Evolutionary conservation across 2,888 invertebrate species (phyloP).

Genomic region (Leptarthrus brevirostris): DNA sequence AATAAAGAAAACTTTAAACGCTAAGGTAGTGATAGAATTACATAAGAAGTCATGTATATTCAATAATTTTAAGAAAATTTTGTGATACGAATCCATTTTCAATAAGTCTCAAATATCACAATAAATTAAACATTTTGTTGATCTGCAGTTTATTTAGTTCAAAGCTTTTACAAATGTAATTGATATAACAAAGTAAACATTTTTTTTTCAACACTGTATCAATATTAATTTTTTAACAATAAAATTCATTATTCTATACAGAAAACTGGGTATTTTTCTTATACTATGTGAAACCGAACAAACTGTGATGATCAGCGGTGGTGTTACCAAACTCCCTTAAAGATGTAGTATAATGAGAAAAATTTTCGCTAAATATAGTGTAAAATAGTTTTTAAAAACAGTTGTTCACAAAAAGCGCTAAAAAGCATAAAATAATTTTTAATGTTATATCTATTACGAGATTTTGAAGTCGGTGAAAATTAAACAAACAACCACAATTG

Average conservation of each 20-base stretch:
- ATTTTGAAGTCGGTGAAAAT: too few relatives aligned
- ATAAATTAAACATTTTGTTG: slow-evolving; percentile 8
- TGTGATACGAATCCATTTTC: slow-evolving; percentile 25
- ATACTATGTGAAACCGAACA: too few relatives aligned
- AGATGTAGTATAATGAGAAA: too few relatives aligned
- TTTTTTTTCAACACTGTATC: slow-evolving; percentile 24
- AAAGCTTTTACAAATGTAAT: slow-evolving; percentile 26
- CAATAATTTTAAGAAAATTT: slow-evolving; percentile 39
- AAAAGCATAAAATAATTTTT: too few relatives aligned
- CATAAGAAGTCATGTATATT: slow-evolving; percentile 24
- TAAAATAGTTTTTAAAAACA: too few relatives aligned
- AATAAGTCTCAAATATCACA: slow-evolving; percentile 7
- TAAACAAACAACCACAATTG: too few relatives aligned
- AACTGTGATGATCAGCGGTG: too few relatives aligned
- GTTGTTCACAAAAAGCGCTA: too few relatives aligned
- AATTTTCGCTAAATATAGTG: too few relatives aligned
- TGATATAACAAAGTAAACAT: slow-evolving; percentile 7
- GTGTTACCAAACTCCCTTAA: too few relatives aligned
- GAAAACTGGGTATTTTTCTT: not conserved
- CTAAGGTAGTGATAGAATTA: slow-evolving; percentile 32
- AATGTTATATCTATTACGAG: too few relatives aligned
- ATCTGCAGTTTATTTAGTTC: not conserved
- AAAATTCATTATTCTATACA: slow-evolving; percentile 26
- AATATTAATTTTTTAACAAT: slow-evolving; percentile 35
- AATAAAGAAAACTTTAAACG: not conserved